Base-by-base conservation (phyloP, 2,113 vertebrate genomes). In the Uria aalge region DNA sequence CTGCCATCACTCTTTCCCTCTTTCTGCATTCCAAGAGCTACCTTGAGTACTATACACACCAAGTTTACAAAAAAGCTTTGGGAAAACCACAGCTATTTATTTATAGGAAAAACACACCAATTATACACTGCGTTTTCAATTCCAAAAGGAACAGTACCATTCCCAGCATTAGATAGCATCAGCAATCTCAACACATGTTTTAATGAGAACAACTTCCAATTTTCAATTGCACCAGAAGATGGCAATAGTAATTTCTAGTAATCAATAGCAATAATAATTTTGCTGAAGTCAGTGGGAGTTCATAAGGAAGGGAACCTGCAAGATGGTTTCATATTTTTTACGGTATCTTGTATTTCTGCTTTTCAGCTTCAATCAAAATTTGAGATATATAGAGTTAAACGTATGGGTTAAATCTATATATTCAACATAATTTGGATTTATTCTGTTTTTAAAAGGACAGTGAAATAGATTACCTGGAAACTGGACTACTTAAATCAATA, bases 201-300 rank as follows among this genome's bases (percentile, higher is more conserved):
- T 92, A 87, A 86, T 76, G 50, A 86, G 52, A 47, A 64, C 20
- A 60, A 47, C 73, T 89, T 96, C 86, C 92, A 95, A 85, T 96
- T 94, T 95, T 91, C 94, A 81, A 64, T 87, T 95, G 88, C 62
- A 96, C 96, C 94, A 96, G 96, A 97, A 95, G 97, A 96, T 94
- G 94, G 96, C 97, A 97, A 96, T 92, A 96, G 88, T 76, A 91
- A 96, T 96, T 96, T 96, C 95, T 82, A 82, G 82, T 75, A 94
- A 96, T 97, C 95, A 91, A 97, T 97, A 96, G 77, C 81, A 94
- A 90, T 94, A 94, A 92, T 92, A 96, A 85, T 94, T 92, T 92
- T 45, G 60, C 73, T 36, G 5, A 94, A 94, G 48, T 85, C 72
- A 68, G 36, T 38, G 48, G 36, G 40, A 82, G 34, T 53, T 91